Base-by-base conservation (phyloP, 2,797 vertebrate genomes). In the Spinibarbus caldwelli region DNA sequence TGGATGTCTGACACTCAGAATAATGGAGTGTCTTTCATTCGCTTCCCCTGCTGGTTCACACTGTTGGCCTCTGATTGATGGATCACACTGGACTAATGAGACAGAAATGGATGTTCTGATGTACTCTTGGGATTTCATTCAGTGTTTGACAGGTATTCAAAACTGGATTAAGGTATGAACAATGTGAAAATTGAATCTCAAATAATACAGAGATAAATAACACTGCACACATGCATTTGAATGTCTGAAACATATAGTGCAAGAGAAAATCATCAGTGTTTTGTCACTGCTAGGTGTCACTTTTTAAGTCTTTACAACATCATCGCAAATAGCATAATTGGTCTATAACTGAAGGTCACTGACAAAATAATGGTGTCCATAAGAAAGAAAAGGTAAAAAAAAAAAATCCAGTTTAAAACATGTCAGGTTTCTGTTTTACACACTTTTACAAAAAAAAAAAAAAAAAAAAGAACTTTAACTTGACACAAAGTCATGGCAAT, bases 1-100 rank as follows among this genome's bases (percentile, higher is more conserved):
- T 34, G 79, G 84, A 86, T 43, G 75, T 83, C 68, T 87, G 89
- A 87, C 89, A 86, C 76, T 78, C 81, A 64, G 83, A 90, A 84
- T 86, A 89, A 89, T 87, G 66, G 82, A 68, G 75, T 71, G 76
- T 86, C 86, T 76, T 77, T 73, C 82, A 47, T 26, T 85, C 45
- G 49, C 57, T 83, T 87, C 54, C 80, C 78, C 79, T n/a, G 75
- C 70, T 66, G 59, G 73, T 78, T 76, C 73, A 62, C 34, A 52
- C 67, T 76, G 57, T 34, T 83, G 52, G 62, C 17, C 34, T 64
- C 26, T 82, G 80, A 67, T n/a, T 77, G 85, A 89, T 86, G 82
- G 79, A 80, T 85, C 75, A n/a, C 75, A 77, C 29, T 2, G 43
- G 47, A 66, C 79, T 84, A 43, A 72, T 83, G 73, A 86, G 86